Evolutionary conservation across 2,888 invertebrate species (phyloP).

Genomic region (Amphipyra tragopoginis): DNA sequence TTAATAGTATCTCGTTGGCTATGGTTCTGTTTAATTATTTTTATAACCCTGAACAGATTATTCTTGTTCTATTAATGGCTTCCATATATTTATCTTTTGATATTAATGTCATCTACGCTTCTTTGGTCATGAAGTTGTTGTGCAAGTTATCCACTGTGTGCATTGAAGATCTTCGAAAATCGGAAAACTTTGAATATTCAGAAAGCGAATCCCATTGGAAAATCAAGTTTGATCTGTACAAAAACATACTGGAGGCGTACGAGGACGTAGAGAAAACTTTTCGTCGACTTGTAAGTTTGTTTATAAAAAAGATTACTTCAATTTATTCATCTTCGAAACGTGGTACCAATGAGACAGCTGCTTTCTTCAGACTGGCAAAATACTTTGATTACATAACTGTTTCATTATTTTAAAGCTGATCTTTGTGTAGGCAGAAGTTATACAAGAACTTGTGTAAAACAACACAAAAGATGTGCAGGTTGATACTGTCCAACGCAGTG

Average conservation of each 20-base stretch:
- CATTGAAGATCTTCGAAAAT: constrained; percentile 12
- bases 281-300: too few species aligned
- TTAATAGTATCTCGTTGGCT: constrained; percentile 2
- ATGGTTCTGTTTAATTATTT: constrained; percentile 2
- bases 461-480: too few species aligned
- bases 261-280: constrained; percentile 2
- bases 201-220: constrained; percentile 8
- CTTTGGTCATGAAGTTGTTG: constrained; percentile 12
- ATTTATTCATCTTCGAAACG: too few species aligned
- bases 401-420: too few species aligned
- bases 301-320: too few species aligned
- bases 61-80: not conserved
- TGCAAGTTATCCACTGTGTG: constrained; percentile 5
- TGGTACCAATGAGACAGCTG: too few species aligned
- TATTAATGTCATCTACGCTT: constrained; percentile 27
- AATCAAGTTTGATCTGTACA: constrained; percentile 11
- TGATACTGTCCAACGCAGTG: too few species aligned
- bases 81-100: constrained; percentile 11
- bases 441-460: too few species aligned
- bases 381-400: too few species aligned
- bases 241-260: constrained; percentile 22
- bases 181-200: not conserved
- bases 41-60: not conserved
- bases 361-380: too few species aligned
- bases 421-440: too few species aligned